Evolutionary conservation across 2,888 invertebrate genomes (phyloP), one percentile per base, ranked within the genome.

Genomic region (Drosophila mimetica): DNA sequence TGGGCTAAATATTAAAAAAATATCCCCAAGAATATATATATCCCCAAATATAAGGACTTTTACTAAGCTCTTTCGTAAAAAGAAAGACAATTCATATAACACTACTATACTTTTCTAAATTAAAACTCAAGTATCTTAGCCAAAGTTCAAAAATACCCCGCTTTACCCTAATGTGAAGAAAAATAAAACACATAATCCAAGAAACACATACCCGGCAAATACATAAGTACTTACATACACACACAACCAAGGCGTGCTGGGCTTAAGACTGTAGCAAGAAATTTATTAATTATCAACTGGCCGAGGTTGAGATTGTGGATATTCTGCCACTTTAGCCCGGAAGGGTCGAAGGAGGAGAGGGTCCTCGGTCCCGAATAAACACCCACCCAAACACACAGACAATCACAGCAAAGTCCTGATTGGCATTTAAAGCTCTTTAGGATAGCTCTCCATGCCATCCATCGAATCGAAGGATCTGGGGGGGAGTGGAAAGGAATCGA

Each of bases 381-480:
- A 46, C 48, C 55, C 34, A 39, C 39, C 34, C 13, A 18, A 16
- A 16, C 44, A 11, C 39, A 16, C 44, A 51, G 25, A 77, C 74
- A 84, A 81, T 84, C 81, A 78, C 76, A 76, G 76, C 70, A 64
- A 67, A 53, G 54, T 52, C 75, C 73, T 83, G 86, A 88, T 86
- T 84, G 83, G 77, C 88, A 84, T 86, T 87, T 86, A 75, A 87
- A 82, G 82, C 88, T 87, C 88, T 82, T 87, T 72, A 72, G 82
- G 67, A 75, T 74, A 72, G 73, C 65, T 66, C 61, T 69, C 51
- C 67, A 71, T 51, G 65, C 36, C 59, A 69, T 55, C 69, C 47
- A 64, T 55, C 69, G 46, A 47, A 22, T 16, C 20, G 25, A 8
- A 25, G 52, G 44, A 34, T 48, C 46, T 22, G 20, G n/a, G 42